Evolutionary conservation across 2,113 vertebrate species (phyloP), one percentile per base, ranked within the genome.

Genomic region (Chaenocephalus aceratus): DNA sequence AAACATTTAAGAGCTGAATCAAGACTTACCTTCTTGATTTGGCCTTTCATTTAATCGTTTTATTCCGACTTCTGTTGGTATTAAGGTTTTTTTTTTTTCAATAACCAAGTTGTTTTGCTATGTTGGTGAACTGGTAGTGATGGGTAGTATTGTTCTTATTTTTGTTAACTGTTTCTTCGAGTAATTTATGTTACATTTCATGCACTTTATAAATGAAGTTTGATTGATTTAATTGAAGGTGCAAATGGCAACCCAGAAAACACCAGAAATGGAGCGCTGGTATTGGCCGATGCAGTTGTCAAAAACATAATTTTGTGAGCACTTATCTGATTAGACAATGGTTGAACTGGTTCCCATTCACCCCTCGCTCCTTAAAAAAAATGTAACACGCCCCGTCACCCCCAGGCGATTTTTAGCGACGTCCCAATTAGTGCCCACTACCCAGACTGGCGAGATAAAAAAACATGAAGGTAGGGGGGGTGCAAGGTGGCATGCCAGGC

Each of bases 381-480:
- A 84, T 80, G 41, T 41, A 63, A 30, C 18, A 10, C 63, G 15
- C 54, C 56, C 52, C 2, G 4, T 68, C 46, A 65, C 78, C 89
- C 89, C n/a, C 30, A 72, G 92, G 93, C 80, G 9, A 74, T 68
- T 76, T 72, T 34, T 79, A 48, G 83, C 81, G 34, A 86, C 75
- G 81, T 82, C 91, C 93, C 92, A 94, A 93, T 94, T 95, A 94
- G 86, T 86, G 67, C 79, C 90, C 83, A 74, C 77, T 80, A 46
- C 63, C 70, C 80, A 52, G 75, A 53, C 86, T 89, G 78, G 84
- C 80, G 78, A 69, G 82, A 79, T 90, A 87, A 91, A 41, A 30
- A 89, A 88, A 88, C 65, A 81, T 21, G 70, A 82, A 91, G 88
- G 89, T 91, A 68, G 89, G 89, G 89, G 89, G 87, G 88, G 87